These are phyloP conservation scores for Tapera naevia DNA, from an alignment of 2,797 vertebrate genomes.

Conservation along the genomic window DNA sequence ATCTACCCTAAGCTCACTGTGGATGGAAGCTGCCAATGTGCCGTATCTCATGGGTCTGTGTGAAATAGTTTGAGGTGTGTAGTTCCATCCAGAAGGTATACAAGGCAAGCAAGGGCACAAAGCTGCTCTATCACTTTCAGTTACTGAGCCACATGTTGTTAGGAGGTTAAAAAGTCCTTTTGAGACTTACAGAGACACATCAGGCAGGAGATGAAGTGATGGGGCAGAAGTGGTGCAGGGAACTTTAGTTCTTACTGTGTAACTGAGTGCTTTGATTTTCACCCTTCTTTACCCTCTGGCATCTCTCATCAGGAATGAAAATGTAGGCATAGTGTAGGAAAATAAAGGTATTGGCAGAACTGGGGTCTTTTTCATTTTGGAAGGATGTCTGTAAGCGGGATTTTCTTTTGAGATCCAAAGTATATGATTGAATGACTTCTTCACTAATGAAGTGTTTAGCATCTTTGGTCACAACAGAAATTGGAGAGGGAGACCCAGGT, in stretches of 20 bases:
- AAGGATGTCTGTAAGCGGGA: not conserved
- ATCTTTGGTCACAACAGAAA: not conserved
- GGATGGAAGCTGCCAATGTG: not conserved
- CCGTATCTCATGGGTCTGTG: not conserved
- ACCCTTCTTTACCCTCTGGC: not conserved
- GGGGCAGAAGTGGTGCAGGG: not conserved
- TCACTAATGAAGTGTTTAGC: not conserved
- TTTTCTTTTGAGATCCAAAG: not conserved
- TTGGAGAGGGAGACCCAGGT: not conserved
- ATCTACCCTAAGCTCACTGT: not conserved
- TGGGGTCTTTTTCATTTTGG: not conserved
- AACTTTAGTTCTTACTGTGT: not conserved
- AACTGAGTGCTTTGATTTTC: not conserved
- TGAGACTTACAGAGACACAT: not conserved
- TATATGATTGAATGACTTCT: not conserved
- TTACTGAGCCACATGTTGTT: rapidly evolving
- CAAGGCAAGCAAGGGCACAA: not conserved
- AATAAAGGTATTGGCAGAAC: not conserved
- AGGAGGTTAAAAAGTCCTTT: not conserved
- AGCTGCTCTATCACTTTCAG: rapidly evolving
- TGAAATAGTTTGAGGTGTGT: not conserved
- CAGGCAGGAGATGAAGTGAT: not conserved
- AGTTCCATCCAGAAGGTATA: not conserved
- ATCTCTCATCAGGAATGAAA: not conserved
- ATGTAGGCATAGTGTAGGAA: not conserved